Percentiles rank a stretch among this genome's conserved stretches.
phyloP scores from a whole-genome alignment of 2,888 invertebrate genomes.

The Protophormia terraenovae region DNA sequence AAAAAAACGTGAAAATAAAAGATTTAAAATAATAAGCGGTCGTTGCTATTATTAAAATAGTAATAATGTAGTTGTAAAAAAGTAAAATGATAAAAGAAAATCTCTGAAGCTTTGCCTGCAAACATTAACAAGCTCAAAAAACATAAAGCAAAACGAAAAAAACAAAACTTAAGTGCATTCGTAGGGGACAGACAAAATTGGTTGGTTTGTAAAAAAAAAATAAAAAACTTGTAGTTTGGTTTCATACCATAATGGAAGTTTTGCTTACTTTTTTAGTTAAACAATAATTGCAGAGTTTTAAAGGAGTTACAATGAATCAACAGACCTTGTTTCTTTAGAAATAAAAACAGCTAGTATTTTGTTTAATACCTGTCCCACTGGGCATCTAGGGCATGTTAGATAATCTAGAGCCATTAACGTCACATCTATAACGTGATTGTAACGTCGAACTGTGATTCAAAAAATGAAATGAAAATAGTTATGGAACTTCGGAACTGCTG shows the following conservation, averaged over 20 bases:
- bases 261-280: slow-evolving; percentile 9
- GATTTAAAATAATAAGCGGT: slow-evolving; percentile 1
- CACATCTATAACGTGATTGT: no score
- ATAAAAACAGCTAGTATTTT: no score
- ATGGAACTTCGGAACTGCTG: no score
- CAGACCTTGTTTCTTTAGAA: no score
- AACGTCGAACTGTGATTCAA: no score
- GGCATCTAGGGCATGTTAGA: no score
- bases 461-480: no score
- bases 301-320: no score
- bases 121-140: slow-evolving; percentile 25
- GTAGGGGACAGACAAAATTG: slow-evolving; percentile 30
- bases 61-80: slow-evolving; percentile 1
- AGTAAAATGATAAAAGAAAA: slow-evolving; percentile 27
- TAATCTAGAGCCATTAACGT: no score
- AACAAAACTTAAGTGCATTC: neutral
- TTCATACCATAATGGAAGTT: slow-evolving; percentile 38
- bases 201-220: slow-evolving; percentile 6
- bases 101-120: slow-evolving; percentile 4
- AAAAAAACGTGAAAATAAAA: neutral
- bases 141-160: slow-evolving; percentile 5
- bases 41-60: slow-evolving; percentile 9
- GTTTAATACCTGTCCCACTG: no score
- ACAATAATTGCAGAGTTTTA: neutral
- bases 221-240: slow-evolving; percentile 27